Percentiles rank a stretch among this genome's conserved stretches.
phyloP scores from a whole-genome alignment of 2,888 invertebrate species.

The Smittia aterrima region DNA sequence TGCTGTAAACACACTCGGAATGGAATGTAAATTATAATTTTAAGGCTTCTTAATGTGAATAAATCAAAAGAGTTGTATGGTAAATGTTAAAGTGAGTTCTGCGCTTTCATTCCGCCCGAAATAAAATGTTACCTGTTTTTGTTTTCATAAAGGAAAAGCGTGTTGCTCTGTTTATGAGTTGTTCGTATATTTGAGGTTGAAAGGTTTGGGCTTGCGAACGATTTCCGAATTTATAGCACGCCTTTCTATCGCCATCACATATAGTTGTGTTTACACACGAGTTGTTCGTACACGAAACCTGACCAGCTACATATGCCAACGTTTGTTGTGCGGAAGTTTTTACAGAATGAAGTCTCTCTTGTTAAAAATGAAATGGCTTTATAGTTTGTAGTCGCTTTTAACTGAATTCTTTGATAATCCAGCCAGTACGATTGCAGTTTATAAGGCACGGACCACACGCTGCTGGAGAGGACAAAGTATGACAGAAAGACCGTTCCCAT shows the following conservation, averaged over 20 bases:
- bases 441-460: constrained; percentile 70
- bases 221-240: background rate
- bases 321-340: too few relatives aligned
- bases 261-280: too few relatives aligned
- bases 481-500: constrained; percentile 60
- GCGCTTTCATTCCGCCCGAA: background rate
- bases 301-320: too few relatives aligned
- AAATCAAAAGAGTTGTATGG: background rate
- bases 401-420: constrained; percentile 45
- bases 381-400: constrained; percentile 45
- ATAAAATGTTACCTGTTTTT: background rate
- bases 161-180: background rate
- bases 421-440: constrained; percentile 64
- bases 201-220: constrained; percentile 2
- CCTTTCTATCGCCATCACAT: too few relatives aligned
- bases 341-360: too few relatives aligned
- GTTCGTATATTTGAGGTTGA: background rate
- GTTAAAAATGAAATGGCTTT: background rate
- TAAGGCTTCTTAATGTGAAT: background rate
- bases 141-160: background rate
- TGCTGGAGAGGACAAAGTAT: constrained; percentile 77
- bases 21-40: constrained; percentile 22
- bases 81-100: background rate
- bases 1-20: background rate
- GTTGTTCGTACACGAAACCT: too few relatives aligned